Evolutionary conservation across 2,113 vertebrate species (phyloP).

Genomic region (Nyctibius bracteatus): DNA sequence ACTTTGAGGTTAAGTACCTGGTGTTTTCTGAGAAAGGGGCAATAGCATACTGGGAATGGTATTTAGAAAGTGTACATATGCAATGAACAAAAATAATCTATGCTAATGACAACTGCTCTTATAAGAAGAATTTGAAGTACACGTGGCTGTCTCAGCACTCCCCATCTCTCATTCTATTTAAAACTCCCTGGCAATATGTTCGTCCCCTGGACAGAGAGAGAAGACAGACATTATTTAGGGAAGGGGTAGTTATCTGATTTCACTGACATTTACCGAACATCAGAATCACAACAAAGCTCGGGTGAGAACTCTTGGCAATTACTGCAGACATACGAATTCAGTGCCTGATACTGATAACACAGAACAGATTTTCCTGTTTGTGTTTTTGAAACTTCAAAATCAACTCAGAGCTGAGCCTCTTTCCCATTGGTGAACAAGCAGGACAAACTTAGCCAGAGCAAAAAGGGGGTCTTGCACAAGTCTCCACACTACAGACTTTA

Average conservation of each 20-base stretch:
- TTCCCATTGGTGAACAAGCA: rapidly evolving
- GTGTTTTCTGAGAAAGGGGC: background rate
- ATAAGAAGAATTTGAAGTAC: slow-evolving; percentile 8
- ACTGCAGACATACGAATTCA: background rate
- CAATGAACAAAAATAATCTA: slow-evolving; percentile 26
- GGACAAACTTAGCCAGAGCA: background rate
- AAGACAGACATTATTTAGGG: slow-evolving; percentile 9
- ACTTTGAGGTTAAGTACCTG: background rate
- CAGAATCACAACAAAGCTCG: slow-evolving; percentile 29
- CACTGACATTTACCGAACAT: slow-evolving; percentile 28
- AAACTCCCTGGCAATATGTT: slow-evolving; percentile 53
- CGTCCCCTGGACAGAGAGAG: background rate
- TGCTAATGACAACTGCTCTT: background rate
- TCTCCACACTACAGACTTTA: background rate
- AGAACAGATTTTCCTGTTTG: slow-evolving; percentile 30
- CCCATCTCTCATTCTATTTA: slow-evolving; percentile 41
- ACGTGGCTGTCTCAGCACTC: slow-evolving; percentile 9
- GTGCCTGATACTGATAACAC: background rate
- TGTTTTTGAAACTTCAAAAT: background rate
- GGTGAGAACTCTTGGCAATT: slow-evolving; percentile 25
- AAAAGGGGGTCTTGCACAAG: background rate
- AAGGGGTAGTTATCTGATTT: slow-evolving; percentile 35
- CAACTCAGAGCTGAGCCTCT: background rate
- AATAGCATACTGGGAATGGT: background rate
- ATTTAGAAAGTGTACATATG: background rate